Base-by-base conservation (phyloP, 2,113 vertebrate species). In the Solea senegalensis region DNA sequence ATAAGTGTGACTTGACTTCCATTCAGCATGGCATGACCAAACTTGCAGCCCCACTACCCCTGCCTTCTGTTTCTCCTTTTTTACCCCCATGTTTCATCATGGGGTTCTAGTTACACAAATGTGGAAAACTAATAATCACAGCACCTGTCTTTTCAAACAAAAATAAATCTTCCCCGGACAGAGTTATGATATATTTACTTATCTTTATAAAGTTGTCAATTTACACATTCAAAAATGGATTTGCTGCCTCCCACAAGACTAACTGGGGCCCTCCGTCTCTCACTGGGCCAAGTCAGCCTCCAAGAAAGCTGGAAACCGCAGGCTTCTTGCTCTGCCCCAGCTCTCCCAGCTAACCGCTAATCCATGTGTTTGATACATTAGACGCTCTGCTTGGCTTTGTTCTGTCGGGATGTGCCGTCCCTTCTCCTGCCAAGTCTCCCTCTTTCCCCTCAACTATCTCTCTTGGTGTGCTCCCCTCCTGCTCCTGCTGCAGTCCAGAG, bases 341-440 rank as follows among this genome's bases (percentile, higher is more conserved):
- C 84, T 92, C 89, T 71, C 88, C 80, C 74, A 79, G 84, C 90
- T 87, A 92, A 92, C 91, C 88, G 44, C 92, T 93, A 94, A 93
- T 93, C 92, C 91, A 92, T 89, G 90, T 92, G 93, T 92, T 93
- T 94, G 90, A 92, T 89, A 92, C 91, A 93, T 94, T 93, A 93
- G 91, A 91, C 88, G 68, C 82, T 87, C 84, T 58, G 68, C 74
- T 86, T 89, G 84, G 88, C 86, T 93, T 91, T 89, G 83, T 91
- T 89, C 86, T 86, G 74, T 78, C 69, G 81, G 83, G 88, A 89
- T 84, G 82, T 82, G 61, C 86, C 90, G 85, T 84, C 89, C 86
- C 79, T 82, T 88, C 84, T 62, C 72, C 71, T 91, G 90, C 88
- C 88, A 91, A 91, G 80, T 62, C 77, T 78, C 72, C 81, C 85